Evolutionary conservation across 2,888 invertebrate genomes (phyloP).

Genomic region (Cantharis lateralis): DNA sequence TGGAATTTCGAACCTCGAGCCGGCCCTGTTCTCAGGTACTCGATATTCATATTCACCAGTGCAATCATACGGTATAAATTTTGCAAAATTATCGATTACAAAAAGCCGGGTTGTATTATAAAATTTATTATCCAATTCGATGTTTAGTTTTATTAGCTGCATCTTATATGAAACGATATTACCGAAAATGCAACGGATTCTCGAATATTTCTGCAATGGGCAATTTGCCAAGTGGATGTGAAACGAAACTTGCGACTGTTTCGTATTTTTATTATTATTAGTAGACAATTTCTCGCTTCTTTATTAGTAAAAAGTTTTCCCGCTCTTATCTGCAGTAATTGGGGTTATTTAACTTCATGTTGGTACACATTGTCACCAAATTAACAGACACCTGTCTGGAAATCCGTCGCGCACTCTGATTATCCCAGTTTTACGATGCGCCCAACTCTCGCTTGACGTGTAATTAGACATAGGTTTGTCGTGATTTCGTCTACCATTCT

Average conservation of each 20-base stretch:
- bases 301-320: slow-evolving; percentile 40
- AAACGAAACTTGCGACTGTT: slow-evolving; percentile 42
- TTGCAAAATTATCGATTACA: not conserved
- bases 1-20: not conserved
- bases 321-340: slow-evolving; percentile 38
- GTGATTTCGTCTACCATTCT: slow-evolving; percentile 39
- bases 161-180: slow-evolving; percentile 22
- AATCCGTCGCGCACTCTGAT: slow-evolving; percentile 56
- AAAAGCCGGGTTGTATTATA: not conserved
- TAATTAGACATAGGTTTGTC: slow-evolving; percentile 48
- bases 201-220: slow-evolving; percentile 29
- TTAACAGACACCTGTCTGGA: slow-evolving; percentile 52
- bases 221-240: slow-evolving; percentile 40
- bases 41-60: not conserved
- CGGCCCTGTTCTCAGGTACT: not conserved
- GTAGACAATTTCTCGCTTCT: slow-evolving; percentile 41
- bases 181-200: slow-evolving; percentile 32
- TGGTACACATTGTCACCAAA: slow-evolving; percentile 51
- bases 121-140: not conserved
- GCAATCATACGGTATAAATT: not conserved
- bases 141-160: slow-evolving; percentile 15
- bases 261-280: slow-evolving; percentile 44
- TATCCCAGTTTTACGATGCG: slow-evolving; percentile 64
- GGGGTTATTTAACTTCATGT: slow-evolving; percentile 45
- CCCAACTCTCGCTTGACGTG: slow-evolving; percentile 46